phyloP scores from a whole-genome alignment of 2,888 invertebrate genomes.

The Sthenelais limicola region DNA sequence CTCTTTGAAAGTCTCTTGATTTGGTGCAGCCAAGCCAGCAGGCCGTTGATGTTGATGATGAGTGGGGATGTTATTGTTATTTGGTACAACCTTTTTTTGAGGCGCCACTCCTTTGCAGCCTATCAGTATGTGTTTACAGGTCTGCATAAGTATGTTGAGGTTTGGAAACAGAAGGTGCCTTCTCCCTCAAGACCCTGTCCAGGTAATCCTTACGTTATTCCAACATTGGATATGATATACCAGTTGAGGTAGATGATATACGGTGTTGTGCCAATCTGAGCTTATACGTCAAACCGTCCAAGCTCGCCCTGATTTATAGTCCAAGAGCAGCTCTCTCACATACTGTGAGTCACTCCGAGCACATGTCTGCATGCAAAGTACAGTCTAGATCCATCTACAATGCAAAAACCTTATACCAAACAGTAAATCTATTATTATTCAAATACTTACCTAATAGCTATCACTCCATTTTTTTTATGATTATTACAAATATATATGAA shows the following conservation, averaged over 20 bases:
- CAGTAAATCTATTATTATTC: too few relatives aligned
- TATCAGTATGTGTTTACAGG: slow-evolving; percentile 38
- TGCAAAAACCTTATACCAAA: too few relatives aligned
- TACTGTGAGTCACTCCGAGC: too few relatives aligned
- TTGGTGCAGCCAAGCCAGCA: slow-evolving; percentile 20
- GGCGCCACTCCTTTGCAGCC: slow-evolving; percentile 18
- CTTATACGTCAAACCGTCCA: too few relatives aligned
- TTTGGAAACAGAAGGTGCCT: slow-evolving; percentile 40
- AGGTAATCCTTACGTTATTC: slow-evolving; percentile 33
- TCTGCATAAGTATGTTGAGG: slow-evolving; percentile 40
- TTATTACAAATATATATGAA: too few relatives aligned
- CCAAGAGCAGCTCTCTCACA: too few relatives aligned
- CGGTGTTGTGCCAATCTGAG: slow-evolving; percentile 33
- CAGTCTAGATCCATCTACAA: too few relatives aligned
- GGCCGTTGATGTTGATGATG: too few relatives aligned
- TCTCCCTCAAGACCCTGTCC: slow-evolving; percentile 35
- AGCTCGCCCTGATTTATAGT: too few relatives aligned
- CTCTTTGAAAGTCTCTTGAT: neutral
- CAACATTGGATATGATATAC: slow-evolving; percentile 3
- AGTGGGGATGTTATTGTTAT: neutral
- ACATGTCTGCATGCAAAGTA: too few relatives aligned
- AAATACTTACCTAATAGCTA: too few relatives aligned
- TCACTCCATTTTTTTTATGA: too few relatives aligned
- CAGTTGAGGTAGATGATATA: slow-evolving; percentile 31
- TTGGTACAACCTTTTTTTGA: neutral